Percentiles rank a stretch among this genome's conserved stretches.
These are phyloP conservation scores for Notamacropus eugenii DNA, from an alignment of 2,797 vertebrate genomes.

Conservation along the genomic window DNA sequence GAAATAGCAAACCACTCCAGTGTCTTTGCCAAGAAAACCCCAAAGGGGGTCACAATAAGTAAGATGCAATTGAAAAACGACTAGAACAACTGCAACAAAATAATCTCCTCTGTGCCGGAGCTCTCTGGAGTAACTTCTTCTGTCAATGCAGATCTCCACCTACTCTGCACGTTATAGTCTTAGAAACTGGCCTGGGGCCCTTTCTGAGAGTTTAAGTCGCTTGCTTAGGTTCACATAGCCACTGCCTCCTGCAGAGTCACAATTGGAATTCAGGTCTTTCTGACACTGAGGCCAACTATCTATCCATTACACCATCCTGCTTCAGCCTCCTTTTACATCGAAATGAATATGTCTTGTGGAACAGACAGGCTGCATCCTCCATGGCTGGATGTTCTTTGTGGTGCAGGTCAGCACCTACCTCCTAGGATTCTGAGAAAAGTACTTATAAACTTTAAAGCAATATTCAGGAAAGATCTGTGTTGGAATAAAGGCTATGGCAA, in stretches of 20 bases:
- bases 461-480: too few relatives aligned
- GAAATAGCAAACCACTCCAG: not conserved
- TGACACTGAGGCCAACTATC: not conserved
- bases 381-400: not conserved
- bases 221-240: not conserved
- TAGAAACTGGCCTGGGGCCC: not conserved
- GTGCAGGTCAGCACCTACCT: not conserved
- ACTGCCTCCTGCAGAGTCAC: too few relatives aligned
- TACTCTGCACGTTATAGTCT: not conserved
- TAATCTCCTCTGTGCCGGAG: not conserved
- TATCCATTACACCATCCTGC: not conserved
- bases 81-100: not conserved
- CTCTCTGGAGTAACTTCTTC: not conserved
- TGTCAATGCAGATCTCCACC: not conserved
- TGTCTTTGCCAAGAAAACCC: not conserved
- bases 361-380: not conserved
- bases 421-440: too few relatives aligned
- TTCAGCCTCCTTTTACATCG: not conserved
- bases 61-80: not conserved
- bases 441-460: too few relatives aligned
- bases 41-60: not conserved
- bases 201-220: not conserved
- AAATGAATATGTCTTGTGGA: slow-evolving; percentile 34
- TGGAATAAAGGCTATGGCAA: too few relatives aligned
- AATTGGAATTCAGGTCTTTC: not conserved